Evolutionary conservation across 2,888 invertebrate genomes (phyloP), one percentile per base, ranked within the genome.

Genomic region (Petrolisthes manimaculis): DNA sequence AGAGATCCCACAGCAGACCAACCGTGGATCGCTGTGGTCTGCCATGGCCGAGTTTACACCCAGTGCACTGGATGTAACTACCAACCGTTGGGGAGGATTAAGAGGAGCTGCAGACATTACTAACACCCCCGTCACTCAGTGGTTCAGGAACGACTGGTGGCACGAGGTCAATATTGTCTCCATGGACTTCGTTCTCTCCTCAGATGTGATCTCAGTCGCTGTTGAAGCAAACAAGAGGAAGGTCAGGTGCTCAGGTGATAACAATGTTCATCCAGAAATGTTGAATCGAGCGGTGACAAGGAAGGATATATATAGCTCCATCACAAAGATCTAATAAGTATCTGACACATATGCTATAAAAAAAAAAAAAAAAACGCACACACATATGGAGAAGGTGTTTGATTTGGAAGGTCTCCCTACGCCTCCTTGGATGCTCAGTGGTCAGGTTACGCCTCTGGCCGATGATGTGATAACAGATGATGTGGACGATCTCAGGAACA

Each of bases 41-140:
- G 93, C 93, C 0, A 94, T 94, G 94, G 94, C 94, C 0, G 94
- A 94, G 91, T 92, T 94, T 83, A 94, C 94, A 1, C 94, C 94
- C 0, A 92, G 93, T 8, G 92, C 94, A 1, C 92, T 93, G 88
- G 94, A 94, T 84, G 92, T 94, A 75, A 91, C 94, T 55, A 92
- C 93, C 93, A 92, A 93, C 87, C 92, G 93, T 1, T 92, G 92
- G 21, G 93, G 93, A 51, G 94, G 94, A 8, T 92, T 94, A 56
- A 92, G 94, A 55, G 92, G 93, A 54, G 93, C 94, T 92, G 94
- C 94, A 3, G 93, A 94, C 51, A 37, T 84, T n/a, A 88, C 90
- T 37, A 88, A 88, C 55, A 18, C 71, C 2, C 91, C 92, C 4
- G 91, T 91, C 24, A 93, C 94, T 1, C 91, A 91, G 14, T 93